Conservation (phyloP, 2,797 vertebrate species). For the Leptoclinus maculatus region DNA sequence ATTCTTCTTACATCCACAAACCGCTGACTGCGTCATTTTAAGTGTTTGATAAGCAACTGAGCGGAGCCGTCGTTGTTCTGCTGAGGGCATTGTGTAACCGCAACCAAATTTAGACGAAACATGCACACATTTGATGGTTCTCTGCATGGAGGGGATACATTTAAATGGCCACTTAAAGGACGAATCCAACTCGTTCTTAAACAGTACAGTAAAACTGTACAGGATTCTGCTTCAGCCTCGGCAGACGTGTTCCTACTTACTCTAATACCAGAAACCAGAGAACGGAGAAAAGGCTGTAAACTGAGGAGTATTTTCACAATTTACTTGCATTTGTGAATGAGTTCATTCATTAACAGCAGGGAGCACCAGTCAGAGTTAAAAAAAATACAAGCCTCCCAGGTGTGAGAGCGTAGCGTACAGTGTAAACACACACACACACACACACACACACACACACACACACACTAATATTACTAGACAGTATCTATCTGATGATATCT, state of each 20-base stretch:
- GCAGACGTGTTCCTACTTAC: neutral
- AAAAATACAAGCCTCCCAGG: neutral
- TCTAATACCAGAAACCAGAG: neutral
- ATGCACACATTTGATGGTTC: neutral
- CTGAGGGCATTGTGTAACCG: slow-evolving; percentile 1
- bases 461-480: neutral
- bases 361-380: neutral
- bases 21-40: neutral
- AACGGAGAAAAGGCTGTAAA: neutral
- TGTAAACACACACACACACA: neutral
- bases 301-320: neutral
- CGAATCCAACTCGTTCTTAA: slow-evolving; percentile 12
- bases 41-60: neutral
- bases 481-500: neutral
- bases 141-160: neutral
- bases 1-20: neutral
- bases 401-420: neutral
- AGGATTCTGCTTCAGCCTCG: neutral
- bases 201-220: neutral
- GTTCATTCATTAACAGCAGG: neutral
- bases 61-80: neutral
- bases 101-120: neutral
- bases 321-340: neutral
- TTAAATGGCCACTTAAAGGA: slow-evolving; percentile 6
- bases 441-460: neutral